A percentile compares a stretch with the other conserved stretches of the same genome.
These are phyloP conservation scores for Poecile montanus DNA, from an alignment of 2,797 vertebrate species.

Conservation along the genomic window DNA sequence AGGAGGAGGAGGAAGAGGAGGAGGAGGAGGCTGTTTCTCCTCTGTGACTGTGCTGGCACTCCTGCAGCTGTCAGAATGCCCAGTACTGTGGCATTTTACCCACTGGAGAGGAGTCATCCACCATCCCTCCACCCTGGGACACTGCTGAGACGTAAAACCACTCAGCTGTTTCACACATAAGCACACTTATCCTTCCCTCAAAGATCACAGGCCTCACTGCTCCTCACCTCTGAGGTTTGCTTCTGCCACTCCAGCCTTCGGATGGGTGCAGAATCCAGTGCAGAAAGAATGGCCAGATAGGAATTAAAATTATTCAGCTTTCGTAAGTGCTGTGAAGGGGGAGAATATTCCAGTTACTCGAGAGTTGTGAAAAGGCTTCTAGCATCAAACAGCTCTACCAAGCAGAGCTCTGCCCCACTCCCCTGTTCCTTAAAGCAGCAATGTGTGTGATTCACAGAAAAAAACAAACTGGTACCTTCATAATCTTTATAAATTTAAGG, in stretches of 20 bases:
- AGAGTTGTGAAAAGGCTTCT: background rate
- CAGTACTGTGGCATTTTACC: background rate
- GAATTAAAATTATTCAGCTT: slow-evolving; percentile 99
- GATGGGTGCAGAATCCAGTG: slow-evolving; percentile 97
- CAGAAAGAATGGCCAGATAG: slow-evolving; percentile 96
- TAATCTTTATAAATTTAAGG: slow-evolving; percentile 99
- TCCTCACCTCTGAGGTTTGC: slow-evolving; percentile 95
- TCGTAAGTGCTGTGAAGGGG: slow-evolving; percentile 88
- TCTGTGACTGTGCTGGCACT: background rate
- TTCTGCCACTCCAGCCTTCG: slow-evolving; percentile 98
- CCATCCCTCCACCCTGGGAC: background rate
- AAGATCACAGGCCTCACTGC: background rate
- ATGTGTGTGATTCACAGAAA: background rate
- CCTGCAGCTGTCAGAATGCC: background rate
- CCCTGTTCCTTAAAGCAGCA: background rate
- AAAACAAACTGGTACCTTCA: slow-evolving; percentile 83
- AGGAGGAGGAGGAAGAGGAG: background rate
- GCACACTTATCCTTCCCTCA: background rate
- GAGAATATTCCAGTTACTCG: background rate
- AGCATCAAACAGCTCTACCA: background rate
- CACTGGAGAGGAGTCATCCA: background rate
- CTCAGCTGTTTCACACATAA: background rate
- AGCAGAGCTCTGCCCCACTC: background rate
- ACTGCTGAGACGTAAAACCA: background rate
- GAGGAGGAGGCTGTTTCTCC: background rate